phyloP scores from a whole-genome alignment of 2,113 vertebrate genomes.

The Corydoras sp. region DNA sequence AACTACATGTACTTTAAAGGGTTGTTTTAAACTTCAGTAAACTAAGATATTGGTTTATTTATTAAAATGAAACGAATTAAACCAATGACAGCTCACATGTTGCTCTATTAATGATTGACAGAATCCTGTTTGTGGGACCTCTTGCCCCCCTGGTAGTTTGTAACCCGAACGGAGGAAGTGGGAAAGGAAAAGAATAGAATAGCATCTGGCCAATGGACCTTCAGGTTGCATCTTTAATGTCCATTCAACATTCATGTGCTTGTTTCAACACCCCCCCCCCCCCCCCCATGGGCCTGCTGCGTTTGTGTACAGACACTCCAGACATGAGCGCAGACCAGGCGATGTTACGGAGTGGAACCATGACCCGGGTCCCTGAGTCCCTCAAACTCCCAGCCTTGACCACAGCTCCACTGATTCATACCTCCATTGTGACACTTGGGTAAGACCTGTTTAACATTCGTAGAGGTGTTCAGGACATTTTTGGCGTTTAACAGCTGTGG shows the following conservation, averaged over 20 bases:
- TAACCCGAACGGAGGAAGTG: conserved; percentile 50
- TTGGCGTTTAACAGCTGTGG: too few species aligned
- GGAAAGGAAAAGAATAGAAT: conserved; percentile 35
- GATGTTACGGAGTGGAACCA: conserved; percentile 24
- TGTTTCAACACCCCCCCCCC: conserved; percentile 37
- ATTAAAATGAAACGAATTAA: neutral
- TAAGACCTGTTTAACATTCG: too few species aligned
- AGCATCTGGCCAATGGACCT: conserved; percentile 50
- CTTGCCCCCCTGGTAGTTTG: conserved; percentile 33
- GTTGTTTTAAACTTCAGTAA: too few species aligned
- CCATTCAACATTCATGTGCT: conserved; percentile 59
- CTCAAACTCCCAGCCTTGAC: conserved; percentile 54
- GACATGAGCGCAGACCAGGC: conserved; percentile 31
- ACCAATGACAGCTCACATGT: neutral
- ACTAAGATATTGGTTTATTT: neutral
- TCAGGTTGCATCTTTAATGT: conserved; percentile 60
- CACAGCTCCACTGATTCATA: conserved; percentile 30
- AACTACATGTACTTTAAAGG: too few species aligned
- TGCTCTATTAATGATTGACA: neutral
- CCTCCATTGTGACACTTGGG: too few species aligned
- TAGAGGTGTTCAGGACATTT: too few species aligned
- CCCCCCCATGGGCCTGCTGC: neutral
- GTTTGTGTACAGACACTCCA: conserved; percentile 47
- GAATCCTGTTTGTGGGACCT: conserved; percentile 17
- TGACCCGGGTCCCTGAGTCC: conserved; percentile 37